These are phyloP conservation scores for Spodoptera littoralis DNA, from an alignment of 2,888 invertebrate species.

Conservation along the genomic window DNA sequence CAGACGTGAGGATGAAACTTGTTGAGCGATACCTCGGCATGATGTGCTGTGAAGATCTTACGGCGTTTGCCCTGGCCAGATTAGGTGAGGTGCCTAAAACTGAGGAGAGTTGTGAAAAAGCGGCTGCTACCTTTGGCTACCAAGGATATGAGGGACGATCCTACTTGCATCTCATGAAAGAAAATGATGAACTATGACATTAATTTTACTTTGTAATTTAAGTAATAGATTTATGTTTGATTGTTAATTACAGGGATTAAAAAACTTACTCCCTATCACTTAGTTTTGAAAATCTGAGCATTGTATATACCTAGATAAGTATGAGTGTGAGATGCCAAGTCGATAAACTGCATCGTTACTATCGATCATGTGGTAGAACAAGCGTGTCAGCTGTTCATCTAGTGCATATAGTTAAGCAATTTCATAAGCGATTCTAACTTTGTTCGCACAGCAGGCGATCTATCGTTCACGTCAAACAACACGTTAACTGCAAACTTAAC, in stretches of 20 bases:
- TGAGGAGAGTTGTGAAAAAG: constrained; percentile 66
- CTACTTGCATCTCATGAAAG: constrained; percentile 65
- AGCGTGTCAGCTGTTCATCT: not conserved
- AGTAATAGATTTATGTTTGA: not conserved
- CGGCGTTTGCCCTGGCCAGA: constrained; percentile 72
- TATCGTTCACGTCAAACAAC: constrained; percentile 14
- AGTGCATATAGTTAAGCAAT: constrained; percentile 1
- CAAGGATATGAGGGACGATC: constrained; percentile 68
- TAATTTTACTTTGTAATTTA: constrained; percentile 12
- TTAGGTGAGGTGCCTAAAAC: constrained; percentile 70
- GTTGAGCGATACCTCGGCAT: constrained; percentile 72
- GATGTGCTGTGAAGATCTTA: constrained; percentile 80
- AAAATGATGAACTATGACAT: constrained; percentile 54
- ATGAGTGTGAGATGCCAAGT: too few relatives aligned
- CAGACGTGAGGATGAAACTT: constrained; percentile 77
- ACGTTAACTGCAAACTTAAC: constrained; percentile 16
- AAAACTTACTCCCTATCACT: not conserved
- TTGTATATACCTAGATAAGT: not conserved
- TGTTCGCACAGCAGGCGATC: not conserved
- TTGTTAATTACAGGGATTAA: constrained; percentile 4
- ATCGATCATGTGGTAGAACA: too few relatives aligned
- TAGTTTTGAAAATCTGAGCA: not conserved
- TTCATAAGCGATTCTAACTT: not conserved
- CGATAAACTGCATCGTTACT: too few relatives aligned
- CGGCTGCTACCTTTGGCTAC: constrained; percentile 67